Evolutionary conservation across 2,113 vertebrate genomes (phyloP), one percentile per base, ranked within the genome.

Genomic region (Siniperca chuatsi): DNA sequence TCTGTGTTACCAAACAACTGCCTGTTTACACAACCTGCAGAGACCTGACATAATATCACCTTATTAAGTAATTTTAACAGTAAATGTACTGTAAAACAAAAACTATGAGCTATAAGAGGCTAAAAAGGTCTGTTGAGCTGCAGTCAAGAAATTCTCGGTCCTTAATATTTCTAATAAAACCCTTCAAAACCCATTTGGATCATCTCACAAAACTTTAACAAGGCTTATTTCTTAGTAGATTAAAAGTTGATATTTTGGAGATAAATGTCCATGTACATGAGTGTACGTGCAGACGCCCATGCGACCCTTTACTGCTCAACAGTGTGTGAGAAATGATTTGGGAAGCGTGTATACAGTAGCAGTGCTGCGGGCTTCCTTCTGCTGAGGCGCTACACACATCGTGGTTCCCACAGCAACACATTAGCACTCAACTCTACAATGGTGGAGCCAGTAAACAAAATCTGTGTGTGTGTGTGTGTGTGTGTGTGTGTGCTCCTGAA

Each of bases 371-470:
- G 81, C 86, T 75, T 81, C 69, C 65, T 78, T 87, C 86, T 86
- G 79, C 88, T 79, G 65, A 87, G 75, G 60, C 12, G n/a, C 78
- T 25, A 71, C 78, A 82, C 88, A 62, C 57, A 40, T 78, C 69
- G 69, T 29, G 80, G 89, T 90, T 93, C 88, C 87, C 88, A 90
- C 83, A 89, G 91, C 90, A 91, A 88, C 92, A 88, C 89, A 87
- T 89, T 77, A 78, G 37, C 75, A 80, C 60, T 70, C 71, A 81
- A 48, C 84, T 81, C 83, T 33, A 18, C 66, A 60, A 57, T 46
- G 9, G 23, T 64, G 37, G 35, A 81, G 81, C 48, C 77, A 35
- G 61, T 74, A 75, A 88, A 77, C 81, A 78, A 70, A 68, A 44
- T 74, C 44, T 73, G 55, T 82, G 50, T 77, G 67, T 75, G 77